Base-by-base conservation (phyloP, 2,888 invertebrate genomes). In the Synergus itoensis region DNA sequence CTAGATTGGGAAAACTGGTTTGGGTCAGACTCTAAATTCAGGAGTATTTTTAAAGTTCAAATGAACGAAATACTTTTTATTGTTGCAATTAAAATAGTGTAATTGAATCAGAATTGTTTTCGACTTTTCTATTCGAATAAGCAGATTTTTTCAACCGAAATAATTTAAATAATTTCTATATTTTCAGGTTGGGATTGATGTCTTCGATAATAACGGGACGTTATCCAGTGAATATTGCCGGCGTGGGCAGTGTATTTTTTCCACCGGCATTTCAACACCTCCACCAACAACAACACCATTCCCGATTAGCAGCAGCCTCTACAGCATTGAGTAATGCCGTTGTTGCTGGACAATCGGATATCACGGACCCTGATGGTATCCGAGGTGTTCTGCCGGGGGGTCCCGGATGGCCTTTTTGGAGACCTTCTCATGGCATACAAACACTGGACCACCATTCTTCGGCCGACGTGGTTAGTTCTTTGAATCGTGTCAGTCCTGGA, bases 391-490 rank as follows among this genome's bases (percentile, higher is more conserved):
- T 91, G 67, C 89, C 91, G 73, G 88, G 87, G 79, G 85, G 89
- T 84, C 87, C 89, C 67, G 89, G 90, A 79, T 92, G 92, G 92
- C 90, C 92, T 82, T 92, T 92, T 87, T 92, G 92, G 92, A 90
- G 90, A 86, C 88, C 91, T 76, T 84, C 91, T 65, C 91, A 90
- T 81, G 88, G 90, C 48, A 84, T 91, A 75, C 91, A 91, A 77
- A 87, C 89, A 62, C 89, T 91, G 80, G 91, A 92, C 79, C 92
- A 91, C 87, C 89, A 90, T 77, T 88, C 90, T 75, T 86, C 89
- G 64, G 89, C 86, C 82, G 92, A 91, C 81, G 87, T 89, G 75
- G 87, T 90, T 41, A 88, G 89, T 77, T 88, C 89, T 78, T 87
- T 91, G 78, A 90, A 87, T 83, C 89, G 91, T 64, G 90, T 90